These are phyloP conservation scores for Heliconius himera DNA, from an alignment of 1,140 invertebrate species.

Conservation along the genomic window DNA sequence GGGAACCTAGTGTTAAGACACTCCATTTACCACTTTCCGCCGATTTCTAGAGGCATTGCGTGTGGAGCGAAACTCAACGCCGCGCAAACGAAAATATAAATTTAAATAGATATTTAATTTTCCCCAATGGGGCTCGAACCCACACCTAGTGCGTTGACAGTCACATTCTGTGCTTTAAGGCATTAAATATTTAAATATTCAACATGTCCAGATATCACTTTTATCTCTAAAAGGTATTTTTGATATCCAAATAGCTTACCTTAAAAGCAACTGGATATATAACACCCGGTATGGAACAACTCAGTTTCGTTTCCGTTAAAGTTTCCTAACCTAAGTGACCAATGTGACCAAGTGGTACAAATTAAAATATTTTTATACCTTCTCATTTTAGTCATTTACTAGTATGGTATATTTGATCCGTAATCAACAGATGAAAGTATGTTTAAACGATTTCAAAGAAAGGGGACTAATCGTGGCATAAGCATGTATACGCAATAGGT, in stretches of 20 bases:
- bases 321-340: not conserved
- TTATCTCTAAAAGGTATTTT: not conserved
- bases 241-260: not conserved
- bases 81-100: too few relatives aligned
- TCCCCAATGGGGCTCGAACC: too few relatives aligned
- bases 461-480: too few relatives aligned
- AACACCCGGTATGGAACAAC: not conserved
- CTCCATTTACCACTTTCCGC: too few relatives aligned
- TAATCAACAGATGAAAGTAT: not conserved
- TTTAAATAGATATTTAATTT: too few relatives aligned
- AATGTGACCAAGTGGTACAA: not conserved
- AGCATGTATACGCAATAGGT: too few relatives aligned
- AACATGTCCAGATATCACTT: not conserved
- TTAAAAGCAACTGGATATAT: not conserved
- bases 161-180: too few relatives aligned
- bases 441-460: not conserved
- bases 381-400: not conserved
- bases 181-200: not conserved
- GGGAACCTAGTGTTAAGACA: too few relatives aligned
- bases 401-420: not conserved
- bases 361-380: not conserved
- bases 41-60: too few relatives aligned
- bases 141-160: too few relatives aligned
- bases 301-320: not conserved
- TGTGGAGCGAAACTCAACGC: too few relatives aligned